Evolutionary conservation across 2,888 invertebrate genomes (phyloP).

Genomic region (Pristionchus entomophagus): DNA sequence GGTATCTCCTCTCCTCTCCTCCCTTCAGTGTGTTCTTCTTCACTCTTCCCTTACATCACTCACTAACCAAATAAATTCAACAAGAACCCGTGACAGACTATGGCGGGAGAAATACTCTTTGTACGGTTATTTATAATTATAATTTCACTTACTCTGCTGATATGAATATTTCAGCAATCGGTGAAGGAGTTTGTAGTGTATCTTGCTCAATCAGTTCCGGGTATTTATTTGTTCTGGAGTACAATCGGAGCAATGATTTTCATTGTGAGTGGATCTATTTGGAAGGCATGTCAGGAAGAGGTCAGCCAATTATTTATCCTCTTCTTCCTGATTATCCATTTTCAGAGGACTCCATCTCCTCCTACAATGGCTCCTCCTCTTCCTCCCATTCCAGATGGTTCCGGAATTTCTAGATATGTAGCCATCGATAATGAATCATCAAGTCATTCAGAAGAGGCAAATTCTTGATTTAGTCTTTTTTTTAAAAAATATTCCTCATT

Average conservation of each 20-base stretch:
- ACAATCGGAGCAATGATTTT: conserved; percentile 8
- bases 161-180: not conserved
- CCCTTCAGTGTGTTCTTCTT: too few relatives aligned
- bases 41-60: too few relatives aligned
- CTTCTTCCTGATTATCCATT: not conserved
- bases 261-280: not conserved
- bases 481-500: too few relatives aligned
- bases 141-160: not conserved
- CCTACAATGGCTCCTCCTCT: not conserved
- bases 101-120: conserved; percentile 7
- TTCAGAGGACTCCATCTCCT: not conserved
- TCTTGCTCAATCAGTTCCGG: not conserved
- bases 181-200: conserved; percentile 3
- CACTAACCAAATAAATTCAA: too few relatives aligned
- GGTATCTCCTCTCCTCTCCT: too few relatives aligned
- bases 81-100: too few relatives aligned
- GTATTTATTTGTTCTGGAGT: not conserved
- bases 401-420: too few relatives aligned
- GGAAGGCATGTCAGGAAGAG: not conserved
- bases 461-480: too few relatives aligned
- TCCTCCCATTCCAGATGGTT: too few relatives aligned
- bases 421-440: too few relatives aligned
- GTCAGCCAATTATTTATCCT: not conserved
- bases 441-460: too few relatives aligned
- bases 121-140: not conserved